Evolutionary conservation across 2,888 invertebrate genomes (phyloP).

Genomic region (Melanostoma scalare): DNA sequence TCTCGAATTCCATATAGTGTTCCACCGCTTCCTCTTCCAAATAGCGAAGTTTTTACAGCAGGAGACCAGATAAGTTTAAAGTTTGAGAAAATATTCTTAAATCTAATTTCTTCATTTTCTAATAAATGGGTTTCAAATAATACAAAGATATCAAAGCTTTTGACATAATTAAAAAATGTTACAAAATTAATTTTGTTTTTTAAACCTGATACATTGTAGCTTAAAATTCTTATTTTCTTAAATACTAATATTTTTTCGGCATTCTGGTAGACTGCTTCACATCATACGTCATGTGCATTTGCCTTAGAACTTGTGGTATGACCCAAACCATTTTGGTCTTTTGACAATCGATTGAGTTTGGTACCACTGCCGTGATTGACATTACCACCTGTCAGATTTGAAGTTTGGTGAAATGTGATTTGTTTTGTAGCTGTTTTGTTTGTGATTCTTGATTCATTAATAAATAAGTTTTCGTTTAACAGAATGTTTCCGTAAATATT

Average conservation of each 20-base stretch:
- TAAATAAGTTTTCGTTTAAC: constrained; percentile 1
- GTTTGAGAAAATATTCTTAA: neutral
- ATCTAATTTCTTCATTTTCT: neutral
- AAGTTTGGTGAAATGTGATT: constrained; percentile 2
- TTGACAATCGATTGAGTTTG: neutral
- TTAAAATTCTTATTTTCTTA: constrained; percentile 32
- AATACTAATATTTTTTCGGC: constrained; percentile 6
- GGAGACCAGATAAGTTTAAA: neutral
- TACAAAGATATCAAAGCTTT: too few species aligned
- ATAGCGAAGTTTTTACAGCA: constrained; percentile 10
- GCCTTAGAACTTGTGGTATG: neutral
- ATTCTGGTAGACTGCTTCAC: neutral
- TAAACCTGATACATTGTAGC: too few species aligned
- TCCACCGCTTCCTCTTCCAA: constrained; percentile 29
- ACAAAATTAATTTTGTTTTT: too few species aligned
- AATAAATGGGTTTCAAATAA: neutral
- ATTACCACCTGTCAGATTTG: constrained; percentile 7
- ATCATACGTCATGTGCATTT: neutral
- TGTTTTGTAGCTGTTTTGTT: neutral
- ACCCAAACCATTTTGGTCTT: neutral
- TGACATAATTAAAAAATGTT: too few species aligned
- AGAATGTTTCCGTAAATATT: constrained; percentile 29
- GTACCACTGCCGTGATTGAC: constrained; percentile 4
- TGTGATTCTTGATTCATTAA: neutral
- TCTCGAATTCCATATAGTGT: neutral